Percentiles rank a stretch among this genome's conserved stretches.
Evolutionary conservation across 2,113 vertebrate genomes (phyloP).

Genomic region (Sus scrofa): T2T-Sscrofa CM000824.6:123266501-123267000

Average conservation of each 20-base stretch:
- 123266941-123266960: neutral
- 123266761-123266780: neutral
- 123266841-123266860: neutral
- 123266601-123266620: constrained; percentile 2
- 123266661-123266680: neutral
- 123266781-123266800: neutral
- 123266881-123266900: neutral
- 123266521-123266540: neutral
- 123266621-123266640: neutral
- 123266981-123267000: neutral
- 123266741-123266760: neutral
- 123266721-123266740: neutral
- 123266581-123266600: neutral
- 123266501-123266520: neutral
- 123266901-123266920: neutral
- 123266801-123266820: neutral
- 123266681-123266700: neutral
- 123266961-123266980: neutral
- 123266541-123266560: neutral
- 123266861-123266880: neutral
- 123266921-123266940: too few species aligned
- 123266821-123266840: neutral
- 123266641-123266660: neutral
- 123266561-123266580: neutral
- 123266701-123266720: neutral